phyloP scores from a whole-genome alignment of 1,140 invertebrate genomes.

The Heliconius hewitsoni region DNA sequence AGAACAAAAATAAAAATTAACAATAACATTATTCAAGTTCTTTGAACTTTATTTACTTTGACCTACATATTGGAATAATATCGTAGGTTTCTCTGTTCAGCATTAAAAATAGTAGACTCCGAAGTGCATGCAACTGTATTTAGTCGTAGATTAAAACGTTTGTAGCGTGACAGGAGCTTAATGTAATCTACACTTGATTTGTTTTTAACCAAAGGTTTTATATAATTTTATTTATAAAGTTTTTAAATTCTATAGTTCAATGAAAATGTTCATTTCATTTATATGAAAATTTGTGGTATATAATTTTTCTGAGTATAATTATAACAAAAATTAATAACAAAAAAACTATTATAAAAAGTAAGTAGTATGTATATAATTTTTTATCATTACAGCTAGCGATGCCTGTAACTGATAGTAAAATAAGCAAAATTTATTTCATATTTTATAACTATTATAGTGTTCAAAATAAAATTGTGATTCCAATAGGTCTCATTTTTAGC shows the following conservation, averaged over 20 bases:
- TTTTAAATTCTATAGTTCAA: background rate
- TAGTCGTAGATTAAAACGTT: conserved; percentile 9
- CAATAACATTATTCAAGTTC: background rate
- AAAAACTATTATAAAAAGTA: too few relatives aligned
- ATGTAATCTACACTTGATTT: conserved; percentile 22
- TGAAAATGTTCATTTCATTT: background rate
- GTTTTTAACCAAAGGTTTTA: background rate
- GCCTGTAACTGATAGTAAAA: too few relatives aligned
- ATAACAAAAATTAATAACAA: too few relatives aligned
- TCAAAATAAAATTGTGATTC: too few relatives aligned
- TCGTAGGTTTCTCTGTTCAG: background rate
- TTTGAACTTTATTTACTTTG: background rate
- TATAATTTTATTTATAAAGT: background rate
- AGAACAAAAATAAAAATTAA: background rate
- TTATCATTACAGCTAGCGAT: too few relatives aligned
- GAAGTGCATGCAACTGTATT: conserved; percentile 21
- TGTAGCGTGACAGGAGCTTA: conserved; percentile 11
- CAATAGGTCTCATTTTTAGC: too few relatives aligned
- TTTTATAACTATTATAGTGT: too few relatives aligned
- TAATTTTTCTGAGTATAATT: too few relatives aligned
- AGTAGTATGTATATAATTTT: too few relatives aligned
- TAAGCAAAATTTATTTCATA: too few relatives aligned
- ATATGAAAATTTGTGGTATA: background rate
- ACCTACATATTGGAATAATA: background rate
- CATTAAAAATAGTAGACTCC: conserved; percentile 14